phyloP scores from a whole-genome alignment of 2,113 vertebrate species.

The Perca flavescens region DNA sequence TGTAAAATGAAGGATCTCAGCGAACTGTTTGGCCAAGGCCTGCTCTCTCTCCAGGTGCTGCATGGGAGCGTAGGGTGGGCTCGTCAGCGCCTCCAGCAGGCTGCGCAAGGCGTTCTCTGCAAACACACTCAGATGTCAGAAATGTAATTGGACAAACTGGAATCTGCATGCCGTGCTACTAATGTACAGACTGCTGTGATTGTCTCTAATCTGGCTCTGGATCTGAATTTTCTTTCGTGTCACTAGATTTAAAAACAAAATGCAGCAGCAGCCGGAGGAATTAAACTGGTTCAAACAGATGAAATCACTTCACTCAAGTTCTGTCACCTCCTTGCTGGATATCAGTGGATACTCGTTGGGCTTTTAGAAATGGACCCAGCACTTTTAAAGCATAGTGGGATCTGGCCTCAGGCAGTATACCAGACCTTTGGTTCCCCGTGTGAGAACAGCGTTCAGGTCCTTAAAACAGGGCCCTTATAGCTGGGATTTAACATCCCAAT shows the following conservation, averaged over 20 bases:
- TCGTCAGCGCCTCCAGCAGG: slow-evolving; percentile 91
- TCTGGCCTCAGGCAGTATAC: slow-evolving; percentile 1
- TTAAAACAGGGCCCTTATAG: not conserved
- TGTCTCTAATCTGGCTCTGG: slow-evolving; percentile 25
- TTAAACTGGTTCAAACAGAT: not conserved
- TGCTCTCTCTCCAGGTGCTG: slow-evolving; percentile 93
- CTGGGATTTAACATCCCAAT: not conserved
- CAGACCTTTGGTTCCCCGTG: not conserved
- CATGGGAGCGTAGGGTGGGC: slow-evolving; percentile 91
- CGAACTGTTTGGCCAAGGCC: slow-evolving; percentile 93
- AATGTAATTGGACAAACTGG: not conserved
- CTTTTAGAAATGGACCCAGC: not conserved
- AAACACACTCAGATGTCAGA: slow-evolving; percentile 16
- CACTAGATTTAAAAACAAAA: slow-evolving; percentile 6
- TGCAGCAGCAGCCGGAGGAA: not conserved
- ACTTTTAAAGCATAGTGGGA: not conserved
- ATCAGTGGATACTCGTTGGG: not conserved
- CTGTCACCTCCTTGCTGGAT: not conserved
- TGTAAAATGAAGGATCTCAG: slow-evolving; percentile 93
- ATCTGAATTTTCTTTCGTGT: slow-evolving; percentile 10
- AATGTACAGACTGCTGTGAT: not conserved
- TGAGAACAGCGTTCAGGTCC: not conserved
- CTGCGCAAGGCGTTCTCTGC: slow-evolving; percentile 92
- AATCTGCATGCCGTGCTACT: not conserved
- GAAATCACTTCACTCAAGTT: not conserved